A percentile compares a stretch with the other conserved stretches of the same genome.
phyloP scores from a whole-genome alignment of 2,888 invertebrate species.

The Agrilus mali region DNA sequence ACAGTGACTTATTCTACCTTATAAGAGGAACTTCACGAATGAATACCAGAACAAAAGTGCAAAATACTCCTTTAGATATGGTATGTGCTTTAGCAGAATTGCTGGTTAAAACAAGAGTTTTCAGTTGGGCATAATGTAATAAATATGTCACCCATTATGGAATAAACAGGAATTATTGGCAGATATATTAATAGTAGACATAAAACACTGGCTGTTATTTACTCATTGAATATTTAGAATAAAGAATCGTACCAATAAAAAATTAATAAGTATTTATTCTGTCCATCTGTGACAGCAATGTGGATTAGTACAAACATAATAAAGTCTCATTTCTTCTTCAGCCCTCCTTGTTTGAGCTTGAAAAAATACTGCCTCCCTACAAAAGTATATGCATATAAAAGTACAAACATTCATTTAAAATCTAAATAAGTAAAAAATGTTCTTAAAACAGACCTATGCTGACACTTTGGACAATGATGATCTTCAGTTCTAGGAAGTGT shows the following conservation, averaged over 20 bases:
- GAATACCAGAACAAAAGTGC: constrained; percentile 42
- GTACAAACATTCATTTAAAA: too few relatives aligned
- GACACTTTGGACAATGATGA: constrained; percentile 95
- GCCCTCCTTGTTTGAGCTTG: constrained; percentile 94
- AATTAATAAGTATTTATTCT: constrained; percentile 46
- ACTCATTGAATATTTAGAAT: too few relatives aligned
- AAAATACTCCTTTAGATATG: constrained; percentile 42
- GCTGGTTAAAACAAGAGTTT: constrained; percentile 45
- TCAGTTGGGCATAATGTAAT: constrained; percentile 38
- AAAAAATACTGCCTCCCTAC: constrained; percentile 90
- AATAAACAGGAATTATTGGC: too few relatives aligned
- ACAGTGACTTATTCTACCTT: constrained; percentile 60
- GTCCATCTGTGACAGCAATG: constrained; percentile 95
- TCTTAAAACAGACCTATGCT: constrained; percentile 44
- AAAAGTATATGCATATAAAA: constrained; percentile 1
- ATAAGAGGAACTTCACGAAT: constrained; percentile 51
- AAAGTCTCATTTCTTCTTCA: constrained; percentile 96
- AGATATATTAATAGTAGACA: too few relatives aligned
- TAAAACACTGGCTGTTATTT: too few relatives aligned
- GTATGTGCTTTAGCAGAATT: constrained; percentile 48
- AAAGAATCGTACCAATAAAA: too few relatives aligned
- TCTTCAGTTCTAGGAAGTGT: constrained; percentile 96
- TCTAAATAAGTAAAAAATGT: too few relatives aligned
- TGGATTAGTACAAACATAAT: constrained; percentile 88
- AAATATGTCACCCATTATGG: too few relatives aligned